Evolutionary conservation across 2,888 invertebrate species (phyloP), one percentile per base, ranked within the genome.

Genomic region (Allolobophora icterica): DNA sequence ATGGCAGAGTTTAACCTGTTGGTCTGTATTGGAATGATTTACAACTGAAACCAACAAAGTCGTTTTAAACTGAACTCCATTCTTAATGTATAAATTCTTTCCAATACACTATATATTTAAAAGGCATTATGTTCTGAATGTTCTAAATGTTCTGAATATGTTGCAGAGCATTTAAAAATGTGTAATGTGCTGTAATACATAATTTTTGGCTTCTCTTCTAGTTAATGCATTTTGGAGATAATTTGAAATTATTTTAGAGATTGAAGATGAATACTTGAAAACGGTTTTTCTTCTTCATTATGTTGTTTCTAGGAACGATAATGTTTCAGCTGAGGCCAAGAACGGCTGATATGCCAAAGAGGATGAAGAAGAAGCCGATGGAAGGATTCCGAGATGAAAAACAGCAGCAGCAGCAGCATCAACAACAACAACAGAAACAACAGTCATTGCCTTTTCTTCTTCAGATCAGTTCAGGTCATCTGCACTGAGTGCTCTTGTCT

Each of bases 311-410:
- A 92, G 92, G 92, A 52, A 92, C 92, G 8, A 91, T 99, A 95
- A 99, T 98, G 97, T 99, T 99, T 96, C 99, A 99, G 96, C 98
- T 99, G 95, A 97, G 98, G 95, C 97, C 98, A 95, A 97, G 98
- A 95, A 98, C 99, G 93, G 97, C 98, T 90, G 98, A 98, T 95
- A 90, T 91, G 89, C 92, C 92, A 30, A 92, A 91, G 90, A 92
- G 90, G 84, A 58, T 90, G 40, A 92, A 91, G 89, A 91, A 91
- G 33, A 52, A 58, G 24, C 71, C 89, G 21, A 87, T 84, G 40
- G 58, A 45, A 24, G 87, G n/a, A 19, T n/a, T 45, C 15, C 91
- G 38, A 30, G 84, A 89, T 24, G 91, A 91, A 38, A 87, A 15
- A 15, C 52, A 52, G 15, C 5, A 11, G 42, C 35, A 34, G 15